Evolutionary conservation across 1,140 invertebrate genomes (phyloP).

Genomic region (Lepidurus couesii): DNA sequence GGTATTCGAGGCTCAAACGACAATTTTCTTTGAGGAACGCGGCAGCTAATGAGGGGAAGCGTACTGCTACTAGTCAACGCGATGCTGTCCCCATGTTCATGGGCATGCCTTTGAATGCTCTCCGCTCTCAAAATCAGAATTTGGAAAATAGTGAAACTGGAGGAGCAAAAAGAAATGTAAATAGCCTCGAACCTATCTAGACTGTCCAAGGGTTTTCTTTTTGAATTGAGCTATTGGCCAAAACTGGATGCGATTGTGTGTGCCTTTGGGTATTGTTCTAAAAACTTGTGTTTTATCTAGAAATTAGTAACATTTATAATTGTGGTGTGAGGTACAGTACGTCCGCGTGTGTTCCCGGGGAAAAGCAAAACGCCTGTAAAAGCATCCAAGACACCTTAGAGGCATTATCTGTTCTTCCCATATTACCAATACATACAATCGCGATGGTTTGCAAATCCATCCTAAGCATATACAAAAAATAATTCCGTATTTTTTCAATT

Average conservation of each 20-base stretch:
- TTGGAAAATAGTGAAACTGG: neutral
- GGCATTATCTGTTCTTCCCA: neutral
- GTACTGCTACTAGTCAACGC: slow-evolving; percentile 34
- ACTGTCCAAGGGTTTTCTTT: neutral
- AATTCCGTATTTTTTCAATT: slow-evolving; percentile 4
- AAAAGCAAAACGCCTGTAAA: neutral
- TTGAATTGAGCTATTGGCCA: neutral
- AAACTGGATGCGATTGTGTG: neutral
- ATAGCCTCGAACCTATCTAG: neutral
- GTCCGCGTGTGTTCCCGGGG: neutral
- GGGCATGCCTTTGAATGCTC: slow-evolving; percentile 64
- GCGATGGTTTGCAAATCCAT: neutral
- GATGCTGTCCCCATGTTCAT: slow-evolving; percentile 58
- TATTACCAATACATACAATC: neutral
- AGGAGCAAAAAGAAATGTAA: neutral
- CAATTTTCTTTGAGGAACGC: slow-evolving; percentile 23
- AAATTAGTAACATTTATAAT: neutral
- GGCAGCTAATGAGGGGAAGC: neutral
- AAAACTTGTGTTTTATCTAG: neutral
- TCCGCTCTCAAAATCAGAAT: slow-evolving; percentile 38
- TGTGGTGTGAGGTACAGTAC: neutral
- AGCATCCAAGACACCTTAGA: neutral
- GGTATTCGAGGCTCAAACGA: slow-evolving; percentile 21
- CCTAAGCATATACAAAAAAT: slow-evolving; percentile 7
- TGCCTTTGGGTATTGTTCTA: no score